These are phyloP conservation scores for Lymantria dispar DNA, from an alignment of 2,888 invertebrate genomes.

Conservation along the genomic window DNA sequence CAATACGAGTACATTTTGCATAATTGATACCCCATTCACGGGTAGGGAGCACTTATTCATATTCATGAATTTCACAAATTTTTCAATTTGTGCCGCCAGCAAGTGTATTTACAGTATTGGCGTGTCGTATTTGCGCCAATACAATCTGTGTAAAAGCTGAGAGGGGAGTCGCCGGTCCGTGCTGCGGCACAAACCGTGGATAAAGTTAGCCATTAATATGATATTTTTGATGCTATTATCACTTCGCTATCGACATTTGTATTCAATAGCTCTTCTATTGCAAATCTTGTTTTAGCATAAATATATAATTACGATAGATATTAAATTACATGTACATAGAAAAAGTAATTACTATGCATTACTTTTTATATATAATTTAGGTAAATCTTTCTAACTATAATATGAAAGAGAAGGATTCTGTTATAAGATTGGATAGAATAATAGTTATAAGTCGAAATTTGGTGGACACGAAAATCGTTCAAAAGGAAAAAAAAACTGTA, in stretches of 20 bases:
- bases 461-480: slow-evolving; percentile 65
- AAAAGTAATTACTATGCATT: no score
- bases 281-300: no score
- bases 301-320: no score
- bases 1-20: slow-evolving; percentile 73
- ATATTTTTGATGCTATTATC: slow-evolving; percentile 61
- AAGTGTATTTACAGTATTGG: slow-evolving; percentile 71
- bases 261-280: no score
- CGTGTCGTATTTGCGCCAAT: slow-evolving; percentile 66
- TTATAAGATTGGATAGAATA: slow-evolving; percentile 42
- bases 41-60: slow-evolving; percentile 73
- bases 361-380: no score
- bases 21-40: slow-evolving; percentile 79
- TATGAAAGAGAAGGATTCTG: slow-evolving; percentile 21
- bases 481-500: slow-evolving; percentile 70
- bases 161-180: slow-evolving; percentile 42
- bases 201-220: slow-evolving; percentile 58
- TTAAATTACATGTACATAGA: no score
- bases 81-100: slow-evolving; percentile 73
- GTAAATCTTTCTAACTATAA: no score
- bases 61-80: slow-evolving; percentile 79
- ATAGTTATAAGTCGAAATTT: slow-evolving; percentile 55
- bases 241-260: slow-evolving; percentile 5
- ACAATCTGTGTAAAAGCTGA: slow-evolving; percentile 71
- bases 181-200: slow-evolving; percentile 43